phyloP scores from a whole-genome alignment of 2,113 vertebrate species.

The Rhagologus leucostigma region DNA sequence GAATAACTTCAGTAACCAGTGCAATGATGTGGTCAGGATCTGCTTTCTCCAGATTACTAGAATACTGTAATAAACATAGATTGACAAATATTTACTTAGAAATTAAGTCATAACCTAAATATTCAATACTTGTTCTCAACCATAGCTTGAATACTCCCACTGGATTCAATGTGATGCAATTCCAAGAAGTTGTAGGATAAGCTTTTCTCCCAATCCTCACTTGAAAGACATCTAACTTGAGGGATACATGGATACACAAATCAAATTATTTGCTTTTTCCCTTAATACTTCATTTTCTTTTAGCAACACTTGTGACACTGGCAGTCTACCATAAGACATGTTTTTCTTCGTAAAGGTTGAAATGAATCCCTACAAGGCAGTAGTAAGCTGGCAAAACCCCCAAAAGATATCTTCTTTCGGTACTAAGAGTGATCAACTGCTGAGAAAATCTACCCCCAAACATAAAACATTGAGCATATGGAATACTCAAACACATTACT shows the following conservation, averaged over 20 bases:
- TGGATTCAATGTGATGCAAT: neutral
- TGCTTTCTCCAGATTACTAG: conserved; percentile 81
- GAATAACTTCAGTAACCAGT: conserved; percentile 93
- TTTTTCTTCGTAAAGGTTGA: neutral
- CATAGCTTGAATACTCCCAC: neutral
- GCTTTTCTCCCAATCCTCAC: neutral
- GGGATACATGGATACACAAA: neutral
- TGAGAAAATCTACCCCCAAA: neutral
- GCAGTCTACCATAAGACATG: neutral
- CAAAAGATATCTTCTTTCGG: neutral
- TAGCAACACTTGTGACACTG: neutral
- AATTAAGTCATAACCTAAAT: neutral
- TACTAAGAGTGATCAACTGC: neutral
- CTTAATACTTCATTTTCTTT: neutral
- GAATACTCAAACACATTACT: neutral
- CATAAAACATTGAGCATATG: neutral
- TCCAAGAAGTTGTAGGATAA: neutral
- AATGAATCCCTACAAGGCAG: neutral
- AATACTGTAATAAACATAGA: conserved; percentile 74
- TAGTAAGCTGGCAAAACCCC: neutral
- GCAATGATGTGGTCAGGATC: conserved; percentile 94
- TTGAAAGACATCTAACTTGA: neutral
- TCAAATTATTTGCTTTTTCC: neutral
- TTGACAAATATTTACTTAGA: neutral
- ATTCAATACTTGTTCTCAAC: neutral